phyloP scores from a whole-genome alignment of 1,140 invertebrate species.

The Phocides pigmalion region DNA sequence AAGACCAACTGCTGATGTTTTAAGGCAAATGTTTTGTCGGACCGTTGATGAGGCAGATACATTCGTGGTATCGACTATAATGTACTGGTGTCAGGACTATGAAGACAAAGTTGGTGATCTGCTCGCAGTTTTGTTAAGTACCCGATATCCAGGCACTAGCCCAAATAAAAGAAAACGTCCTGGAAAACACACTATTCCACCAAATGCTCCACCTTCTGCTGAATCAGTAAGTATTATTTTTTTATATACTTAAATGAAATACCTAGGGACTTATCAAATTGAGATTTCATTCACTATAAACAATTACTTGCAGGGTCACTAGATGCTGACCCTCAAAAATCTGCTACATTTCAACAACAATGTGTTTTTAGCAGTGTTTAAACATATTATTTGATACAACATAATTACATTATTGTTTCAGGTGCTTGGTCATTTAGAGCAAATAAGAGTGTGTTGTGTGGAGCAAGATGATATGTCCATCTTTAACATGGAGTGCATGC shows the following conservation, averaged over 20 bases:
- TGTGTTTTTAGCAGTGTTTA: too few relatives aligned
- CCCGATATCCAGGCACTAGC: constrained; percentile 92
- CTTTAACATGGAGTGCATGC: constrained; percentile 93
- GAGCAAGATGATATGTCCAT: constrained; percentile 85
- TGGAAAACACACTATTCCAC: constrained; percentile 86
- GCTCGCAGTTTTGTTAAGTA: constrained; percentile 90
- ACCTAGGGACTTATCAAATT: too few relatives aligned
- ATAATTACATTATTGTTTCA: constrained; percentile 71
- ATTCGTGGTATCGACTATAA: constrained; percentile 94
- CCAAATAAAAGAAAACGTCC: constrained; percentile 95
- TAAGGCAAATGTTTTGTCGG: constrained; percentile 92
- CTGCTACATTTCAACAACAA: too few relatives aligned
- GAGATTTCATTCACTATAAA: too few relatives aligned
- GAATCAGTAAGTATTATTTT: constrained; percentile 78
- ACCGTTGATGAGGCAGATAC: constrained; percentile 90
- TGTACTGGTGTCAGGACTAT: constrained; percentile 96
- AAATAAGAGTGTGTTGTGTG: constrained; percentile 91
- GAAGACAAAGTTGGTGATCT: constrained; percentile 95
- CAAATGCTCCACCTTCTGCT: constrained; percentile 84
- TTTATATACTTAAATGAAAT: too few relatives aligned
- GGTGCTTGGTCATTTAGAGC: constrained; percentile 96
- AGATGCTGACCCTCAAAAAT: too few relatives aligned
- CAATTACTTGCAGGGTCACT: too few relatives aligned
- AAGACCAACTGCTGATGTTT: constrained; percentile 93
- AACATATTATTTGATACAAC: not conserved